These are phyloP conservation scores for Anthoptus insignis DNA, from an alignment of 2,888 invertebrate genomes.

Conservation along the genomic window DNA sequence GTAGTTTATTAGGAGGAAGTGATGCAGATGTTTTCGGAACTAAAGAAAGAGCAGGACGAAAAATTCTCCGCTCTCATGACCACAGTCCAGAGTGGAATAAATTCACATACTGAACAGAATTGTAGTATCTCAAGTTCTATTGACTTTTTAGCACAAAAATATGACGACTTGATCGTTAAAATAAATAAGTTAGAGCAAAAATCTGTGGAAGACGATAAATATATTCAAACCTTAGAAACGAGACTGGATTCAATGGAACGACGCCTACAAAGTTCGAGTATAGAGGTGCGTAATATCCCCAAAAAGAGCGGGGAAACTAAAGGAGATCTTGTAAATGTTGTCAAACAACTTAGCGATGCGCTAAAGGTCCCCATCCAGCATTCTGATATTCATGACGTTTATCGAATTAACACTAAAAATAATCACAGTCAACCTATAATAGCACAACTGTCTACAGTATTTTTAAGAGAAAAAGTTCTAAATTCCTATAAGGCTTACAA, in stretches of 20 bases:
- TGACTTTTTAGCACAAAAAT: conserved; percentile 24
- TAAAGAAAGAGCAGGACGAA: conserved; percentile 21
- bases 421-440: conserved; percentile 24
- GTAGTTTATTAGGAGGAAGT: too few species aligned
- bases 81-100: conserved; percentile 16
- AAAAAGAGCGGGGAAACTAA: conserved; percentile 14
- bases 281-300: conserved; percentile 24
- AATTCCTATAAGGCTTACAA: conserved; percentile 8
- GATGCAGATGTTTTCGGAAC: conserved; percentile 20
- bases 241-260: conserved; percentile 16
- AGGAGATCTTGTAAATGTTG: conserved; percentile 5
- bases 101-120: conserved; percentile 21
- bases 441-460: conserved; percentile 17
- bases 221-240: conserved; percentile 14
- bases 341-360: conserved; percentile 14
- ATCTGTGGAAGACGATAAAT: conserved; percentile 15
- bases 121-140: conserved; percentile 11
- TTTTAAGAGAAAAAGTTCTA: conserved; percentile 24
- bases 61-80: conserved; percentile 15
- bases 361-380: conserved; percentile 10
- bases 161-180: conserved; percentile 25
- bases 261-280: conserved; percentile 12
- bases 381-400: conserved; percentile 27
- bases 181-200: conserved; percentile 15
- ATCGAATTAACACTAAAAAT: conserved; percentile 30